These are phyloP conservation scores for Aegotheles bennettii DNA, from an alignment of 2,113 vertebrate genomes.

Conservation along the genomic window DNA sequence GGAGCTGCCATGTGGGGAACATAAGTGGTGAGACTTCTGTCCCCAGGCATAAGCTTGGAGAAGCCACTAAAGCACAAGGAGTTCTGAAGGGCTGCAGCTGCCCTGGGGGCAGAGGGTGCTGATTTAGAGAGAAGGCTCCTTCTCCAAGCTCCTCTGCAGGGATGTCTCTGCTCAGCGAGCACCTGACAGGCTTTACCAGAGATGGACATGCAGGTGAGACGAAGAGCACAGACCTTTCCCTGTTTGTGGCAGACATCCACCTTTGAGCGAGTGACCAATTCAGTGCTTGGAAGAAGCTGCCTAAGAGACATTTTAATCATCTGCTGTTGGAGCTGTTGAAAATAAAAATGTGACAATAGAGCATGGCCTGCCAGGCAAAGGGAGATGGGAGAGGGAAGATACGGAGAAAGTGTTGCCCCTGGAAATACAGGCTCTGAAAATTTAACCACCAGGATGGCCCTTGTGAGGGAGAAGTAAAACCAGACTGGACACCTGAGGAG, in stretches of 20 bases:
- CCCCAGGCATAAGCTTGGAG: neutral
- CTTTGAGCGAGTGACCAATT: neutral
- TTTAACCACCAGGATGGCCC: neutral
- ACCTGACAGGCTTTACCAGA: neutral
- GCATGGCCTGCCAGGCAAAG: neutral
- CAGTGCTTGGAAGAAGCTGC: neutral
- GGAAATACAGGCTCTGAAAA: neutral
- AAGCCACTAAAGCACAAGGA: neutral
- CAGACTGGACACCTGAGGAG: fast-evolving
- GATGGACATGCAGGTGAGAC: neutral
- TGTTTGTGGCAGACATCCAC: neutral
- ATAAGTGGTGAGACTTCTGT: neutral
- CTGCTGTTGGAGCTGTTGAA: neutral
- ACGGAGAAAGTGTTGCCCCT: neutral
- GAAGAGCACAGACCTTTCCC: neutral
- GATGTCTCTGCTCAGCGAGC: neutral
- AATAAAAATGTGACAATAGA: neutral
- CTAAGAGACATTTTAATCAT: neutral
- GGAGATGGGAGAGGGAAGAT: neutral
- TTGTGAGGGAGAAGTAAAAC: neutral
- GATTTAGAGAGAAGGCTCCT: neutral
- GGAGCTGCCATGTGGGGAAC: neutral
- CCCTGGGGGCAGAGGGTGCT: neutral
- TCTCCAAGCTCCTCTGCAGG: neutral
- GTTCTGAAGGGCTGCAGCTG: neutral